Conservation (phyloP, 2,888 invertebrate species). For the Polydesmus complanatus region DNA sequence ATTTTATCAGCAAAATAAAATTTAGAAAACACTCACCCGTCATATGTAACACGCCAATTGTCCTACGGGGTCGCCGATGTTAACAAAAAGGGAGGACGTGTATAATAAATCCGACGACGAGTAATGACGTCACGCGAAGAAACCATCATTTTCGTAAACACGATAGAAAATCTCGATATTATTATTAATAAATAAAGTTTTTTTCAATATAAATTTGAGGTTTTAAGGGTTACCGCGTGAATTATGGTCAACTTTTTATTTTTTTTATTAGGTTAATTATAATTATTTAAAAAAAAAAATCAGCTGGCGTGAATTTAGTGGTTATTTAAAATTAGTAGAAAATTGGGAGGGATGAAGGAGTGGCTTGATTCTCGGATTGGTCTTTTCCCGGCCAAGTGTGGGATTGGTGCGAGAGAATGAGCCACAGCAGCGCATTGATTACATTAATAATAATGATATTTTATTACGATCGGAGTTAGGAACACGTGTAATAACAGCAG, state of each 20-base stretch:
- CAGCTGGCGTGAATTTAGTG: neutral
- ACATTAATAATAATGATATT: neutral
- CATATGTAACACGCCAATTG: slow-evolving; percentile 34
- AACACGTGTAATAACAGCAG: no score
- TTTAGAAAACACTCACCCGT: slow-evolving; percentile 41
- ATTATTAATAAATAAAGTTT: neutral
- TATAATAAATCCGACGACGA: slow-evolving; percentile 17
- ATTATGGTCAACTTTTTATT: neutral
- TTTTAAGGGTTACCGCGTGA: neutral
- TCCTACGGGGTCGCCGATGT: slow-evolving; percentile 31
- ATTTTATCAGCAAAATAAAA: slow-evolving; percentile 40
- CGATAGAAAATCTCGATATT: no score
- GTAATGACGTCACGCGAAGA: slow-evolving; percentile 28
- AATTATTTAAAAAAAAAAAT: no score
- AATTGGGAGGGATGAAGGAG: neutral
- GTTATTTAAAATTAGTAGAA: neutral
- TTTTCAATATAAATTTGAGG: neutral
- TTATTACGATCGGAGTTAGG: no score
- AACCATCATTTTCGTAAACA: no score
- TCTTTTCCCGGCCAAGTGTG: neutral
- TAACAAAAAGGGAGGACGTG: neutral
- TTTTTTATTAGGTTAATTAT: no score
- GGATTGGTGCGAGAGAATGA: neutral
- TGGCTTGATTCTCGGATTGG: neutral
- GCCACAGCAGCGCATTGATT: neutral